phyloP scores from a whole-genome alignment of 2,888 invertebrate species.

The Stictocephala bisonia region DNA sequence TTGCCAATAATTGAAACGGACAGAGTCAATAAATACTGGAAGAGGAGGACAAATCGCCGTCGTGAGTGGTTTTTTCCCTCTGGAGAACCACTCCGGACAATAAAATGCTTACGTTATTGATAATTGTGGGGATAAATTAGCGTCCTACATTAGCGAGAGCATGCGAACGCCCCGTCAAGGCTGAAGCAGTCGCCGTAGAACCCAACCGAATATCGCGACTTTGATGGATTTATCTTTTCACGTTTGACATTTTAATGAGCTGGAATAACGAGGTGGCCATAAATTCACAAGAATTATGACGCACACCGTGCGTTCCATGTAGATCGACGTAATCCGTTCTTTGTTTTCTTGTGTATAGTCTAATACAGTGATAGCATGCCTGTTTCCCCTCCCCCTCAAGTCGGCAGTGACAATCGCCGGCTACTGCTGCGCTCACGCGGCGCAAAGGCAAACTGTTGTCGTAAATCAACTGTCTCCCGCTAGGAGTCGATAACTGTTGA shows the following conservation, averaged over 20 bases:
- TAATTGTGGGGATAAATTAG: constrained; percentile 34
- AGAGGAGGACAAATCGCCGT: constrained; percentile 30
- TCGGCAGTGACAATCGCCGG: constrained; percentile 12
- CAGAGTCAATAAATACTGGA: constrained; percentile 22
- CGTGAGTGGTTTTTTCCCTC: constrained; percentile 31
- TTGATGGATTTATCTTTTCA: constrained; percentile 45
- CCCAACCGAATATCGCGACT: constrained; percentile 28
- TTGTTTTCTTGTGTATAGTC: constrained; percentile 42
- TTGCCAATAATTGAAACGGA: constrained; percentile 39
- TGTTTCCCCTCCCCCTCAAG: constrained; percentile 22
- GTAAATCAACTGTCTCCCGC: constrained; percentile 45
- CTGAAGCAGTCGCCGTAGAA: no score
- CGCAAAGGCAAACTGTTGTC: constrained; percentile 34
- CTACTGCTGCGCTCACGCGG: constrained; percentile 48
- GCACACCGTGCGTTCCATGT: constrained; percentile 6
- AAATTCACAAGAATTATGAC: constrained; percentile 37
- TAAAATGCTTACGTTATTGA: constrained; percentile 34
- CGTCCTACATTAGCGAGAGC: constrained; percentile 25
- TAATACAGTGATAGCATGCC: constrained; percentile 40
- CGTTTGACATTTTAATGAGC: constrained; percentile 43
- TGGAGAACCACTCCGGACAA: constrained; percentile 2
- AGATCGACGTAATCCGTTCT: constrained; percentile 44
- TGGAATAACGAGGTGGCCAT: constrained; percentile 35
- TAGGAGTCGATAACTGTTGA: constrained; percentile 40
- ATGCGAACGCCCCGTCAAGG: neutral